phyloP scores from a whole-genome alignment of 2,888 invertebrate genomes.

The Reticulitermes lucifugus region DNA sequence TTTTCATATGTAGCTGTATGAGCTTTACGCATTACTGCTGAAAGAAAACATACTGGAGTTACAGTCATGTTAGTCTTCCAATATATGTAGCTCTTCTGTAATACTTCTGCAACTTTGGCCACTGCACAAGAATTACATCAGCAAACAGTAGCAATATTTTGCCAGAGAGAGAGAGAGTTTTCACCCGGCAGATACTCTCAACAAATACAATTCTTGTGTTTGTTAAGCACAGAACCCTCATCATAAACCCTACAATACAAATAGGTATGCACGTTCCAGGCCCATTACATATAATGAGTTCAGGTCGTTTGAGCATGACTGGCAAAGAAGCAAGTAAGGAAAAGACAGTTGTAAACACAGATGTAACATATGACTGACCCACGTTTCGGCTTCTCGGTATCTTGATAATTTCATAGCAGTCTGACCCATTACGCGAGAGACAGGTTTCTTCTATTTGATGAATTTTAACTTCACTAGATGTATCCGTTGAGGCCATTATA shows the following conservation, averaged over 20 bases:
- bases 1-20: too few species aligned
- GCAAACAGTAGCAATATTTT: slow-evolving; percentile 85
- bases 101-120: slow-evolving; percentile 80
- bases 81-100: slow-evolving; percentile 80
- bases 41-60: too few species aligned
- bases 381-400: slow-evolving; percentile 91
- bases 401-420: slow-evolving; percentile 66
- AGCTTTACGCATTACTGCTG: too few species aligned
- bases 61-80: slow-evolving; percentile 70
- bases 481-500: slow-evolving; percentile 82
- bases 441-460: slow-evolving; percentile 64
- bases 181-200: slow-evolving; percentile 95
- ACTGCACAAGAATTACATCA: slow-evolving; percentile 92
- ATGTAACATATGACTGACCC: slow-evolving; percentile 84
- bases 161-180: slow-evolving; percentile 89
- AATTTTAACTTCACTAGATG: slow-evolving; percentile 79
- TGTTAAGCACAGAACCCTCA: slow-evolving; percentile 75
- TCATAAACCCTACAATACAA: slow-evolving; percentile 81
- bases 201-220: slow-evolving; percentile 86
- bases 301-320: slow-evolving; percentile 78
- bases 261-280: slow-evolving; percentile 97
- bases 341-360: slow-evolving; percentile 81
- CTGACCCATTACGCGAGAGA: slow-evolving; percentile 52
- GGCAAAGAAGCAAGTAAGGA: slow-evolving; percentile 78
- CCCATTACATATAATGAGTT: slow-evolving; percentile 91